Percentiles rank a stretch among this genome's conserved stretches.
phyloP scores from a whole-genome alignment of 2,888 invertebrate species.

The Tyria jacobaeae region DNA sequence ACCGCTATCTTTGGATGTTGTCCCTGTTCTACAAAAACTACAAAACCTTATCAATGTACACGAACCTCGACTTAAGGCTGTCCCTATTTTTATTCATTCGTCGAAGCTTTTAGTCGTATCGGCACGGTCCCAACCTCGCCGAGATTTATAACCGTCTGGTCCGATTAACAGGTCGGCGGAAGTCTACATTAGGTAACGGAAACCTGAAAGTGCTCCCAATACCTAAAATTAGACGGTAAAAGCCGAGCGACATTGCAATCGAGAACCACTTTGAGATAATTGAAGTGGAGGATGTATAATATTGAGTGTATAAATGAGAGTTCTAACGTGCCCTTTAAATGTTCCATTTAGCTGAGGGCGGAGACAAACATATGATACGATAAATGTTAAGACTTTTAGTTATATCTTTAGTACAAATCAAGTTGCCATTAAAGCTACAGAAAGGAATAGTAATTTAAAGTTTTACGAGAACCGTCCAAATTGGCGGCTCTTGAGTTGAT shows the following conservation, averaged over 20 bases:
- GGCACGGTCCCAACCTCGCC: constrained; percentile 63
- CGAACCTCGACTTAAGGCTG: constrained; percentile 82
- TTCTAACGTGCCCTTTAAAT: constrained; percentile 59
- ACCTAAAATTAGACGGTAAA: constrained; percentile 73
- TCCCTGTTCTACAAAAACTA: constrained; percentile 80
- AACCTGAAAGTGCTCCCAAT: constrained; percentile 69
- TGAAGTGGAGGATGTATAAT: constrained; percentile 57
- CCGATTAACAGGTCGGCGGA: constrained; percentile 79
- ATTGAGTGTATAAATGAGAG: constrained; percentile 47
- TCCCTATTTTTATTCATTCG: constrained; percentile 77
- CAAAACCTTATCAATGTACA: constrained; percentile 82
- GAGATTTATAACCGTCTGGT: constrained; percentile 80
- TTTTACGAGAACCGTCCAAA: constrained; percentile 57
- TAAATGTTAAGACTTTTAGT: constrained; percentile 59
- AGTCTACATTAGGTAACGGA: constrained; percentile 78
- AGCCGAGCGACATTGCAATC: constrained; percentile 62
- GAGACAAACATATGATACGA: constrained; percentile 53
- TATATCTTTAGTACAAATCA: constrained; percentile 49
- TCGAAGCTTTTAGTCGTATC: constrained; percentile 83
- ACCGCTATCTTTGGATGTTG: constrained; percentile 77
- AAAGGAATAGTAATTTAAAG: constrained; percentile 49
- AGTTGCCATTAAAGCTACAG: constrained; percentile 48
- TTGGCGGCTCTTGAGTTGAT: constrained; percentile 62
- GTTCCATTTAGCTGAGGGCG: constrained; percentile 43
- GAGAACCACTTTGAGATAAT: constrained; percentile 62